Base-by-base conservation (phyloP, 2,888 invertebrate species). In the Chrysotoxum bicinctum region DNA sequence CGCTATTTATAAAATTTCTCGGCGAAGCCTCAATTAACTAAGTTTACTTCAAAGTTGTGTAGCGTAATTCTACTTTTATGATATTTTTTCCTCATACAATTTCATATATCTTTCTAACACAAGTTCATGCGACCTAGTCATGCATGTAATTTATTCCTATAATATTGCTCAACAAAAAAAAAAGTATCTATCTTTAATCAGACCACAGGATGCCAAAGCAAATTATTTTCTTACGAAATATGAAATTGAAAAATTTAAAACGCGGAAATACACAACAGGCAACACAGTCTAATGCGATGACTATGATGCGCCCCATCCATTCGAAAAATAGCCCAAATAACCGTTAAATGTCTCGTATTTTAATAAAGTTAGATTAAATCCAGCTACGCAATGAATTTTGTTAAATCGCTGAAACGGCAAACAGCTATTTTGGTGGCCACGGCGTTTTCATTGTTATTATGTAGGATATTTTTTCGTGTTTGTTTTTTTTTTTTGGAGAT, bases 361-460 rank as follows among this genome's bases (percentile, higher is more conserved):
- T 85, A 85, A 85, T 85, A 85, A 85, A 85, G 85, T 85, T 85
- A 85, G 85, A 85, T 85, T 85, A 85, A 85, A 85, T 85, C 85
- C 76, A 37, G 81, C 76, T 48, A 69, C 26, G 81, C 77, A 62
- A 68, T 76, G 81, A 68, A 73, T 77, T 73, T 85, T 80, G 54
- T 52, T 68, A 56, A 85, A 73, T 69, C 73, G 81, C 73, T 85
- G 85, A 85, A 77, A 73, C 69, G 81, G 85, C 81, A 81, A 85
- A 85, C 73, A 72, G 72, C 80, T 64, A 80, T 45, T 40, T 30
- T 50, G 16, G 35, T 30, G 45, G 21, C 21, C 5, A 16, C 58
- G 73, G 56, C 40, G 40, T 80, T 76, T 85, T 69, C 80, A 81
- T 81, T 85, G 62, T 80, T 85, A 77, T 81, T 62, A 60, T 62